Evolutionary conservation across 2,797 vertebrate species (phyloP).

Genomic region (Cynodonichthys magdalenae): DNA sequence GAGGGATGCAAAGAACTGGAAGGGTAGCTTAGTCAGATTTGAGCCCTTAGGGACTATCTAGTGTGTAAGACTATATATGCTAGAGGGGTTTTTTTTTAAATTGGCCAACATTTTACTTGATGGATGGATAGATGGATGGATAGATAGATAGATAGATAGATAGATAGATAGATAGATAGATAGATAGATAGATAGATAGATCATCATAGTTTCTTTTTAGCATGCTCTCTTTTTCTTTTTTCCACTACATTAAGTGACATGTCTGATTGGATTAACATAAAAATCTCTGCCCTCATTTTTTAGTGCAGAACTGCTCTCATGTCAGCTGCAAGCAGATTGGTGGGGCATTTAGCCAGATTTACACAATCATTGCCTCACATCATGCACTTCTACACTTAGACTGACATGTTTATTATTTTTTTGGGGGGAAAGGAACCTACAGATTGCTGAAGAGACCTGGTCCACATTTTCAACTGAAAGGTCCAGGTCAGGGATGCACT

Average conservation of each 20-base stretch:
- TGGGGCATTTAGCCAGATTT: conserved; percentile 47
- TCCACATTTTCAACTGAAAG: conserved; percentile 15
- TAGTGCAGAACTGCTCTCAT: conserved; percentile 46
- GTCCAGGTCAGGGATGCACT: conserved; percentile 42
- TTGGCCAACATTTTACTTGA: conserved; percentile 16
- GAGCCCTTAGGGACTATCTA: conserved; percentile 30
- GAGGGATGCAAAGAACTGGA: conserved; percentile 27
- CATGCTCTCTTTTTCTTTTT: conserved; percentile 36
- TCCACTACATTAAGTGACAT: conserved; percentile 50
- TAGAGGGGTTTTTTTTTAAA: conserved; percentile 17
- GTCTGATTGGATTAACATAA: conserved; percentile 55
- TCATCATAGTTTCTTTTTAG: conserved; percentile 29
- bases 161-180: conserved; percentile 1
- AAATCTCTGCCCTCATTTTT: conserved; percentile 60
- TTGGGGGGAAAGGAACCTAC: conserved; percentile 24
- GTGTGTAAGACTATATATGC: conserved; percentile 5
- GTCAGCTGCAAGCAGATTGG: conserved; percentile 56
- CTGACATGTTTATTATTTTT: conserved; percentile 41
- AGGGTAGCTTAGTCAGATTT: conserved; percentile 35
- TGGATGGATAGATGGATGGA: conserved; percentile 7
- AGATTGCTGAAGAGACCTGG: conserved; percentile 44
- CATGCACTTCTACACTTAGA: conserved; percentile 41
- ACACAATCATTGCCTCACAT: conserved; percentile 61
- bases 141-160: conserved; percentile 12
- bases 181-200: conserved; percentile 2